These are phyloP conservation scores for Drosophila prostipennis DNA, from an alignment of 2,888 invertebrate species.

Conservation along the genomic window DNA sequence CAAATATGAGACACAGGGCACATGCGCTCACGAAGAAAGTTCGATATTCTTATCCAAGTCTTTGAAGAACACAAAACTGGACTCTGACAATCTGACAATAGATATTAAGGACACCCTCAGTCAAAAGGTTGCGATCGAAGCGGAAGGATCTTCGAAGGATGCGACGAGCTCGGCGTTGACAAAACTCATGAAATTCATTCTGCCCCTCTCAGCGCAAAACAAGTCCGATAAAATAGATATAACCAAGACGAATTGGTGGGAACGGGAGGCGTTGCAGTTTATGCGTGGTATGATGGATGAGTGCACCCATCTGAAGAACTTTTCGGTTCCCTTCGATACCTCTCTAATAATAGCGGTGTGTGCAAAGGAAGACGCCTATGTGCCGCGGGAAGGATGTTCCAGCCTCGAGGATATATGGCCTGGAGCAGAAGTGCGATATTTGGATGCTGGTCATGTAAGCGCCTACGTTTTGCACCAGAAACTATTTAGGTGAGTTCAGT, in stretches of 20 bases:
- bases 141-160: conserved; percentile 33
- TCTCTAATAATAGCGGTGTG: conserved; percentile 95
- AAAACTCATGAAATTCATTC: conserved; percentile 82
- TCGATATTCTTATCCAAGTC: conserved; percentile 69
- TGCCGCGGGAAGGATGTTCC: conserved; percentile 93
- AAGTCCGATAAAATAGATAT: conserved; percentile 85
- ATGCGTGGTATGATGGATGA: conserved; percentile 99
- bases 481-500: conserved; percentile 89
- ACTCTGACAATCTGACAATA: conserved; percentile 31
- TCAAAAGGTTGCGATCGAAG: conserved; percentile 28
- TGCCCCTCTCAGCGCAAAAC: conserved; percentile 65
- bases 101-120: conserved; percentile 33
- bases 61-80: conserved; percentile 34
- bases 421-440: conserved; percentile 93
- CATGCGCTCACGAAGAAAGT: conserved; percentile 13
- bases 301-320: conserved; percentile 98
- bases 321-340: conserved; percentile 94
- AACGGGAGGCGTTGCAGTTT: conserved; percentile 93
- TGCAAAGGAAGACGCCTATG: conserved; percentile 95
- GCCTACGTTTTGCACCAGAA: conserved; percentile 95
- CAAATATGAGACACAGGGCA: conserved; percentile 31
- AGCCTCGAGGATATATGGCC: conserved; percentile 96
- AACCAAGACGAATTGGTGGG: conserved; percentile 88
- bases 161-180: conserved; percentile 72
- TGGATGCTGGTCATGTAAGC: conserved; percentile 95